These are phyloP conservation scores for Limnodromus scolopaceus DNA, from an alignment of 2,797 vertebrate genomes.

Conservation along the genomic window DNA sequence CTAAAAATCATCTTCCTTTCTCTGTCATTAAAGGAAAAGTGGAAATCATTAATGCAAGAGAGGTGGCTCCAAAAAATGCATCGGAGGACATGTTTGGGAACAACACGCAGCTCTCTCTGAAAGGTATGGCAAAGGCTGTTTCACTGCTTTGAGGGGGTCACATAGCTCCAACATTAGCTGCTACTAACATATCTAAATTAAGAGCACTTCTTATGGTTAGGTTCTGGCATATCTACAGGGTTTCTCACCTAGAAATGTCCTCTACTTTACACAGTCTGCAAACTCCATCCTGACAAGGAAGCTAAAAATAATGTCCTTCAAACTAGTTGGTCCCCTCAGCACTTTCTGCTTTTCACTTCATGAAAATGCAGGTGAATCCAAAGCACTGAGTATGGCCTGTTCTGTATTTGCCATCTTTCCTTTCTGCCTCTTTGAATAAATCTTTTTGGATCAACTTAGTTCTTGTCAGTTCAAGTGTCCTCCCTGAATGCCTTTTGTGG, in stretches of 20 bases:
- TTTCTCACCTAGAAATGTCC: background rate
- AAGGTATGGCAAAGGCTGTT: slow-evolving; percentile 76
- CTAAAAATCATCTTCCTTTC: background rate
- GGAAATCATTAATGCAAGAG: slow-evolving; percentile 91
- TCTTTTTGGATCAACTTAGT: background rate
- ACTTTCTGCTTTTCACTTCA: background rate
- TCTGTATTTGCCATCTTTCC: background rate
- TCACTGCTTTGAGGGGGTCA: background rate
- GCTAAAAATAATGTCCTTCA: background rate
- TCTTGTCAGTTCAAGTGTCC: background rate
- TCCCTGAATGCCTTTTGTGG: background rate
- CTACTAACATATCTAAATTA: background rate
- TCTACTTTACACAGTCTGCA: background rate
- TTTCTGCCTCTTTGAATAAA: background rate
- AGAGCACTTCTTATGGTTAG: background rate
- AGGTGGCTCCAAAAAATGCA: slow-evolving; percentile 85
- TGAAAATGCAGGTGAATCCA: background rate
- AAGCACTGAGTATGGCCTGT: background rate
- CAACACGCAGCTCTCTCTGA: slow-evolving; percentile 79
- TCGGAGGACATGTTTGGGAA: slow-evolving; percentile 86
- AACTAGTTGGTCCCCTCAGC: background rate
- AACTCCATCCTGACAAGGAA: background rate
- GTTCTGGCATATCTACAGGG: background rate
- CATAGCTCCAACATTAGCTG: background rate
- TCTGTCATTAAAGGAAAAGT: slow-evolving; percentile 75